Conservation (phyloP, 2,113 vertebrate species). For the Sciurus niger region DNA sequence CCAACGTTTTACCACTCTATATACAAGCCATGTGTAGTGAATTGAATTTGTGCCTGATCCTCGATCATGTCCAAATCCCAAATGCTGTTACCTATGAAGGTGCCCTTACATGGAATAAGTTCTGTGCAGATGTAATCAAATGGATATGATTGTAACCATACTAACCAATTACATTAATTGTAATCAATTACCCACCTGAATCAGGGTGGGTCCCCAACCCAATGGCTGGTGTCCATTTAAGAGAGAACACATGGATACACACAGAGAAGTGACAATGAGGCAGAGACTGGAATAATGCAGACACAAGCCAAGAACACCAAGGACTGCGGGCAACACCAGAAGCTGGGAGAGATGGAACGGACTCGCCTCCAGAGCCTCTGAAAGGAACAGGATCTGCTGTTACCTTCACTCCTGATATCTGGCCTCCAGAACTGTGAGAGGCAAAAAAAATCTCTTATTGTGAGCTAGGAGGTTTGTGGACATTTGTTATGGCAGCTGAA, state of each 20-base stretch:
- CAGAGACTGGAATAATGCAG: not conserved
- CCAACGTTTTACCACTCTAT: not conserved
- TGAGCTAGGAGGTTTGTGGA: not conserved
- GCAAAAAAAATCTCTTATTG: not conserved
- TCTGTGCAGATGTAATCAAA: not conserved
- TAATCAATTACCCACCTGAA: not conserved
- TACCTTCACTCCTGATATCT: not conserved
- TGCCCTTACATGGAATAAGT: not conserved
- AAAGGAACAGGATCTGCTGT: not conserved
- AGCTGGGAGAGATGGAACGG: not conserved
- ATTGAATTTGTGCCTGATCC: not conserved
- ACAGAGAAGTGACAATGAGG: not conserved
- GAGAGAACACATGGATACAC: not conserved
- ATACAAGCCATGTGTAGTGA: not conserved
- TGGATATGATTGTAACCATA: not conserved
- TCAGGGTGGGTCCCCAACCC: not conserved
- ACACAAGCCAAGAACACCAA: not conserved
- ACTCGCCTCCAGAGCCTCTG: not conserved
- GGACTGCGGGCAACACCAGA: not conserved
- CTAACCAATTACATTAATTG: too few species aligned
- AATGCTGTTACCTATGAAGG: not conserved
- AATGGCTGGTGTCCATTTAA: not conserved
- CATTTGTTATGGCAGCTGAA: not conserved
- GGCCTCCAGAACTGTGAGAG: not conserved
- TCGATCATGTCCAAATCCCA: not conserved